Percentiles rank a stretch among this genome's conserved stretches.
These are phyloP conservation scores for Solen grandis DNA, from an alignment of 1,140 invertebrate species.

Conservation along the genomic window DNA sequence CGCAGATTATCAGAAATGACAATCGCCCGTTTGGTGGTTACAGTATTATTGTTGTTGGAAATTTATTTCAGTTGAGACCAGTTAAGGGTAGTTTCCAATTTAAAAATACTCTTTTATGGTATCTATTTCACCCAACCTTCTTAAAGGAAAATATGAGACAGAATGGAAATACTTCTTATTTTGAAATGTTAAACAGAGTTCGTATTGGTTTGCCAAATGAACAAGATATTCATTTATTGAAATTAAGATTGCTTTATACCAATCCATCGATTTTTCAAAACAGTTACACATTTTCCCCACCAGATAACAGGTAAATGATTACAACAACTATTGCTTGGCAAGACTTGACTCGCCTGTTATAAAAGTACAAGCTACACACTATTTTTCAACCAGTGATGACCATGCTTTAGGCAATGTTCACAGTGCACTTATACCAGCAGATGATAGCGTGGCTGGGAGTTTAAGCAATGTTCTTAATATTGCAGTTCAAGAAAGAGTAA, in stretches of 20 bases:
- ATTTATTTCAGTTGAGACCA: constrained; percentile 18
- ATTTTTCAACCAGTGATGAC: constrained; percentile 45
- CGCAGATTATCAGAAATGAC: constrained; percentile 52
- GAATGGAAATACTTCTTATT: background rate
- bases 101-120: constrained; percentile 5
- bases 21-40: constrained; percentile 52
- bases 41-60: constrained; percentile 42
- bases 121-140: constrained; percentile 2
- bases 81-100: constrained; percentile 1
- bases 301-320: too few species aligned
- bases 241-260: background rate
- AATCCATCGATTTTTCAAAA: background rate
- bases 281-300: constrained; percentile 11
- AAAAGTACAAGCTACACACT: constrained; percentile 51
- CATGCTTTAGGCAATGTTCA: constrained; percentile 29
- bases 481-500: constrained; percentile 12
- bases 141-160: constrained; percentile 29
- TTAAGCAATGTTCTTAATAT: constrained; percentile 21
- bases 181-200: background rate
- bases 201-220: background rate
- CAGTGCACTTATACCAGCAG: constrained; percentile 14
- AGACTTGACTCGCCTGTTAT: too few species aligned
- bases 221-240: background rate
- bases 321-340: too few species aligned
- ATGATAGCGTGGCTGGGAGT: constrained; percentile 49